Conservation (phyloP, 2,797 vertebrate genomes). For the Valencia hispanica region DNA sequence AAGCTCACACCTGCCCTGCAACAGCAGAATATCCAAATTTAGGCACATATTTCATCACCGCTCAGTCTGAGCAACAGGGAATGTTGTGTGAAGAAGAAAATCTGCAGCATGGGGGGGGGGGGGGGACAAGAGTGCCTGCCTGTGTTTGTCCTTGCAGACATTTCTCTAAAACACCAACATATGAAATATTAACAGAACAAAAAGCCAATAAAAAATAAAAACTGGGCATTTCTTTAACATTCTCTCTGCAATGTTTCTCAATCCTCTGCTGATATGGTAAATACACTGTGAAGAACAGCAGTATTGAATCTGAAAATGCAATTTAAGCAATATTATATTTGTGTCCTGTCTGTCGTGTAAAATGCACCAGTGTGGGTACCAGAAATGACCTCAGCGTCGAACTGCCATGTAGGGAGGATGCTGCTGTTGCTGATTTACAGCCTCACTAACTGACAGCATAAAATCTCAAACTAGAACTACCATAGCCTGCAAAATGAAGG, state of each 20-base stretch:
- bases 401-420: neutral
- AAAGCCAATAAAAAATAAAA: conserved; percentile 16
- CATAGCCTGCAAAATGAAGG: neutral
- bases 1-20: conserved; percentile 46
- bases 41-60: conserved; percentile 54
- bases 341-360: neutral
- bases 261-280: neutral
- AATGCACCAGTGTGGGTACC: neutral
- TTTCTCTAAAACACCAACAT: conserved; percentile 26
- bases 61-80: conserved; percentile 31
- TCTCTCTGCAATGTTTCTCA: neutral
- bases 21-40: conserved; percentile 55
- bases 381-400: neutral
- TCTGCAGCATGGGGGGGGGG: conserved; percentile 29
- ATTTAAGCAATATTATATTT: neutral
- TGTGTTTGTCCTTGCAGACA: conserved; percentile 15
- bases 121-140: conserved; percentile 1
- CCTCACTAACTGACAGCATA: conserved; percentile 11
- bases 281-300: neutral
- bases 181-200: conserved; percentile 45
- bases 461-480: neutral
- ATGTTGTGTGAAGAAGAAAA: conserved; percentile 34
- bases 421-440: conserved; percentile 8
- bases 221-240: neutral
- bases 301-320: neutral